Percentiles rank a stretch among this genome's conserved stretches.
These are phyloP conservation scores for Apolygus lucorum DNA, from an alignment of 1,140 invertebrate genomes.

Conservation along the genomic window DNA sequence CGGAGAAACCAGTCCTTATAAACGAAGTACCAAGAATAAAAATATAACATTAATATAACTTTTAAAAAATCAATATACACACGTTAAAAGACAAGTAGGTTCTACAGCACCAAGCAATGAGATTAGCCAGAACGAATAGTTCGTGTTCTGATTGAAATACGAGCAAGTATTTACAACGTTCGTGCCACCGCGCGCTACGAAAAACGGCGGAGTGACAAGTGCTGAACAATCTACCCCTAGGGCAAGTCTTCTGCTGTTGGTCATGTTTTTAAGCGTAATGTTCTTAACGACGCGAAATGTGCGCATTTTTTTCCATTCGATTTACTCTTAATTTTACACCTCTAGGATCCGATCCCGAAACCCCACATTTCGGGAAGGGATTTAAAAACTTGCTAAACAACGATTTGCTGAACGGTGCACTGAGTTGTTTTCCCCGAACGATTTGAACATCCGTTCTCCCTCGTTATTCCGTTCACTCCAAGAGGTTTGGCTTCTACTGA, in stretches of 20 bases:
- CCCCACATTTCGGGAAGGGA: conserved; percentile 11
- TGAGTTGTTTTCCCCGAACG: too few relatives aligned
- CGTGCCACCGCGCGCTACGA: neutral
- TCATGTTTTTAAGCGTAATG: conserved; percentile 27
- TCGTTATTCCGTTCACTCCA: neutral
- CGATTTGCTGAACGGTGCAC: too few relatives aligned
- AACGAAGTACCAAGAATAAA: too few relatives aligned
- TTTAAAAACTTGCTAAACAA: too few relatives aligned
- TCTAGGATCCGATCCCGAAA: too few relatives aligned
- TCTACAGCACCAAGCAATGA: conserved; percentile 22
- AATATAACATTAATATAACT: neutral
- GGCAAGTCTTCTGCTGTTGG: conserved; percentile 27
- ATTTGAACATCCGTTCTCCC: neutral
- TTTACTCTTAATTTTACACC: too few relatives aligned
- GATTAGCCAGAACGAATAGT: conserved; percentile 17
- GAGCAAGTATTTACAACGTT: conserved; percentile 6
- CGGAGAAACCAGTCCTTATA: neutral
- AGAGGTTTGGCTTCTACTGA: neutral
- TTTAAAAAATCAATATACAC: conserved; percentile 19
- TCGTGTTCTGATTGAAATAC: neutral
- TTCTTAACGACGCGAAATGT: conserved; percentile 7
- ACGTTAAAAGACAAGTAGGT: conserved; percentile 14
- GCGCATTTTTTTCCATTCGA: too few relatives aligned
- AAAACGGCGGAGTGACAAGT: neutral
- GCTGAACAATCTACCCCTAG: conserved; percentile 24